Conservation (phyloP, 2,113 vertebrate species). For the Callopanchax toddi region DNA sequence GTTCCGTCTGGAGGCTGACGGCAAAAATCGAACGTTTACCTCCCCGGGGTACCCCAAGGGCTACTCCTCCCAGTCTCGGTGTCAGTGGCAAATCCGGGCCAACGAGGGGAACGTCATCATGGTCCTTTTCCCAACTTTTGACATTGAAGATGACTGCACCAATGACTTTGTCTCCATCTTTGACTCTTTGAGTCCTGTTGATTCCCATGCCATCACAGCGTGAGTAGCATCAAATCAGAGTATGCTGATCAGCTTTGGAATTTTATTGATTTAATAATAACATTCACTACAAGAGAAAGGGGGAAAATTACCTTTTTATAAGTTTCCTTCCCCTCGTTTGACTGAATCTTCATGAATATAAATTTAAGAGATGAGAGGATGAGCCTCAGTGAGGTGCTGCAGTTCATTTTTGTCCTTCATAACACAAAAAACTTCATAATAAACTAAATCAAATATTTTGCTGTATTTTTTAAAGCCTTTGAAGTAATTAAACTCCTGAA, state of each 20-base stretch:
- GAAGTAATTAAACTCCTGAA: too few relatives aligned
- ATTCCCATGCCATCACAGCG: slow-evolving; percentile 76
- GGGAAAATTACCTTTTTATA: too few relatives aligned
- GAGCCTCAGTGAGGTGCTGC: too few relatives aligned
- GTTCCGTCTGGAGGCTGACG: slow-evolving; percentile 60
- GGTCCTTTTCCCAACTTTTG: slow-evolving; percentile 72
- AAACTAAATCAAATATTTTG: too few relatives aligned
- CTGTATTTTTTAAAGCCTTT: too few relatives aligned
- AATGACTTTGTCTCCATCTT: slow-evolving; percentile 79
- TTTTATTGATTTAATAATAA: background rate
- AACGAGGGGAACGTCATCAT: slow-evolving; percentile 43
- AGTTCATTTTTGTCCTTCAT: too few relatives aligned
- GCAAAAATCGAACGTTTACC: slow-evolving; percentile 18
- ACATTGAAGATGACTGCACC: slow-evolving; percentile 81
- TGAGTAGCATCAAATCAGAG: slow-evolving; percentile 55
- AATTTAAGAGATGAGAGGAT: too few relatives aligned
- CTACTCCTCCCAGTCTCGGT: slow-evolving; percentile 67
- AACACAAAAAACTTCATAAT: too few relatives aligned
- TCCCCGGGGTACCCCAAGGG: slow-evolving; percentile 72
- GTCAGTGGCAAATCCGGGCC: slow-evolving; percentile 83
- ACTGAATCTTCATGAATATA: too few relatives aligned
- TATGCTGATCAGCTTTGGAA: background rate
- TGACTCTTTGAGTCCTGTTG: slow-evolving; percentile 79
- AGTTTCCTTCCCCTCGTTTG: too few relatives aligned
- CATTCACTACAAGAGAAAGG: too few relatives aligned